Conservation (phyloP, 1,140 invertebrate species). For the Dendrolimus kikuchii region DNA sequence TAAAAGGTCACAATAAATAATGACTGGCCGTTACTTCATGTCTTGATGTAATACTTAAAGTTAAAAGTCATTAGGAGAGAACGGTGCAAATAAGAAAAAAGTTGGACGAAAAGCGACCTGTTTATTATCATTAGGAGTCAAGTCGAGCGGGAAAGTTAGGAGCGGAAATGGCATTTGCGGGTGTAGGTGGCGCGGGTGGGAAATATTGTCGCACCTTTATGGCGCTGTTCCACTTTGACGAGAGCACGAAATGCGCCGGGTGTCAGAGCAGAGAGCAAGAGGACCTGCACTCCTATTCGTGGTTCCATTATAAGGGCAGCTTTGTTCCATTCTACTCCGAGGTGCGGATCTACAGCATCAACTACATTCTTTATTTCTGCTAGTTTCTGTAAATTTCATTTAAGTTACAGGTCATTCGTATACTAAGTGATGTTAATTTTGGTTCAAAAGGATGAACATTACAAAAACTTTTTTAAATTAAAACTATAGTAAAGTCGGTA, state of each 20-base stretch:
- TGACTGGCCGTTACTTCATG: neutral
- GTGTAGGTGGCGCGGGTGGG: conserved; percentile 13
- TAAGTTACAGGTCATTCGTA: no score
- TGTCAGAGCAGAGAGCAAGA: conserved; percentile 32
- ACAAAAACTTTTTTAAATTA: no score
- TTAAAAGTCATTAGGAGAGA: conserved; percentile 25
- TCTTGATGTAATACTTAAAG: neutral
- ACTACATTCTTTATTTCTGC: conserved; percentile 28
- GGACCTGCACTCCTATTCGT: conserved; percentile 30
- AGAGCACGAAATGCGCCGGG: conserved; percentile 43
- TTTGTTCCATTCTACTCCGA: conserved; percentile 34
- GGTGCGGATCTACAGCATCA: conserved; percentile 25
- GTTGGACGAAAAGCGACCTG: conserved; percentile 41
- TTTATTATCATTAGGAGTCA: conserved; percentile 61
- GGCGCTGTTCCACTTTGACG: conserved; percentile 31
- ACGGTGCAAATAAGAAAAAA: conserved; percentile 33
- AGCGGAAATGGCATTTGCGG: conserved; percentile 45
- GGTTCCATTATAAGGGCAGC: conserved; percentile 42
- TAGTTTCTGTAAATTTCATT: conserved; percentile 26
- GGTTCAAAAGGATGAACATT: no score
- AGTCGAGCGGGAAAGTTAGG: conserved; percentile 52
- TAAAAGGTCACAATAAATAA: neutral
- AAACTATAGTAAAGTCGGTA: no score
- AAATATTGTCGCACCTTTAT: conserved; percentile 45
- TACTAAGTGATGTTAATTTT: no score